phyloP scores from a whole-genome alignment of 1,140 invertebrate genomes.

The Cepaea nemoralis region DNA sequence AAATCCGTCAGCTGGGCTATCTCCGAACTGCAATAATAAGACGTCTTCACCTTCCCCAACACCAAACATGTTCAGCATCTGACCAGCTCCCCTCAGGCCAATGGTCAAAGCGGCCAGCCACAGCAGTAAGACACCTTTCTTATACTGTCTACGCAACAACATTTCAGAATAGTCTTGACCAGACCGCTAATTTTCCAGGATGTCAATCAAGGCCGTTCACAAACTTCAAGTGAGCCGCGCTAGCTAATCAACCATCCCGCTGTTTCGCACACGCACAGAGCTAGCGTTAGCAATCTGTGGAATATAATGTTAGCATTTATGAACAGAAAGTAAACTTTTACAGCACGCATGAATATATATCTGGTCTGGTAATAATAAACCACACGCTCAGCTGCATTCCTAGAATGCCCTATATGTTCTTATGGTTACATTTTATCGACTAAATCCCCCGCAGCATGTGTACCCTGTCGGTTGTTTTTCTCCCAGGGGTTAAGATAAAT shows the following conservation, averaged over 20 bases:
- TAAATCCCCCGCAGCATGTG: neutral
- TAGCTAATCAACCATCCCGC: neutral
- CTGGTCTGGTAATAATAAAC: neutral
- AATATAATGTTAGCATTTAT: neutral
- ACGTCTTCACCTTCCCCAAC: neutral
- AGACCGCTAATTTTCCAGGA: neutral
- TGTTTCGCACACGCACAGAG: neutral
- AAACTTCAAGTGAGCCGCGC: neutral
- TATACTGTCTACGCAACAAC: neutral
- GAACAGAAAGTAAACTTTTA: neutral
- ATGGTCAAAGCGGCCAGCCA: neutral
- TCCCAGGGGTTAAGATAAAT: too few relatives aligned
- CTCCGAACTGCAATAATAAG: neutral
- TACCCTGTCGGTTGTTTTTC: too few relatives aligned
- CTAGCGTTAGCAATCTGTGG: neutral
- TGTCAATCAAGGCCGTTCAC: neutral
- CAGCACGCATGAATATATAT: neutral
- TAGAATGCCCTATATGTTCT: neutral
- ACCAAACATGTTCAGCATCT: neutral
- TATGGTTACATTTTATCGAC: slow-evolving; percentile 6
- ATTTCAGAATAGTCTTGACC: neutral
- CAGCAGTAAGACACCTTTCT: neutral
- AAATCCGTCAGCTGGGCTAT: neutral
- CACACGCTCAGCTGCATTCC: neutral
- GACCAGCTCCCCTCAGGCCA: slow-evolving; percentile 3